Percentiles rank a stretch among this genome's conserved stretches.
Evolutionary conservation across 2,113 vertebrate genomes (phyloP).

Genomic region (Menidia beryllina): DNA sequence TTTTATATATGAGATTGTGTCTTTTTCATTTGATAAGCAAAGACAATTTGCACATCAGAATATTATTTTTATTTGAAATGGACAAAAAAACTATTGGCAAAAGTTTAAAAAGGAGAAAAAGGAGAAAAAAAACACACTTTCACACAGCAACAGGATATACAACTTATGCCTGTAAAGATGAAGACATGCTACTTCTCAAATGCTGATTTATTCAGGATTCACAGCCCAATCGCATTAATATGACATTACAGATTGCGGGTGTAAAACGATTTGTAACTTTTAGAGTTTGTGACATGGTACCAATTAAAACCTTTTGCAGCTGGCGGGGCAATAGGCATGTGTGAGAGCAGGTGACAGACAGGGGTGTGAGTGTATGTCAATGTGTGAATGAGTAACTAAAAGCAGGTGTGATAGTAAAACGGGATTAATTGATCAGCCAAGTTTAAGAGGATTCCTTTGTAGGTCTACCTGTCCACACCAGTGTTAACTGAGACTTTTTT

Average conservation of each 20-base stretch:
- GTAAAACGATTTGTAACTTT: slow-evolving; percentile 40
- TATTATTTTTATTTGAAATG: no score
- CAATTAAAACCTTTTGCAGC: slow-evolving; percentile 41
- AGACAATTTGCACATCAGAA: no score
- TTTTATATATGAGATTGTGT: no score
- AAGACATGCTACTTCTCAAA: slow-evolving; percentile 16
- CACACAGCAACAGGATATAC: not conserved
- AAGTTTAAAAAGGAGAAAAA: no score
- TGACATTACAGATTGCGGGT: slow-evolving; percentile 25
- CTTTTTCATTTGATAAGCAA: no score
- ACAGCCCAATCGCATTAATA: slow-evolving; percentile 25
- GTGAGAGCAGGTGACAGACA: slow-evolving; percentile 10
- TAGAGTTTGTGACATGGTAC: slow-evolving; percentile 28
- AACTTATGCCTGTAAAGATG: not conserved
- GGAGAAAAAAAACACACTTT: no score
- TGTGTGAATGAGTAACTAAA: slow-evolving; percentile 25
- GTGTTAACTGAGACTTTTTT: slow-evolving; percentile 16
- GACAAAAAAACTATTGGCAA: no score
- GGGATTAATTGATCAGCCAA: slow-evolving; percentile 18
- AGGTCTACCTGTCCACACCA: not conserved
- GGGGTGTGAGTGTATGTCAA: slow-evolving; percentile 19
- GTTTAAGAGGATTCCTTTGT: slow-evolving; percentile 4
- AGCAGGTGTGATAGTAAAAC: slow-evolving; percentile 10
- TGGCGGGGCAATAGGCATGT: slow-evolving; percentile 13
- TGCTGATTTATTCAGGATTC: slow-evolving; percentile 17